Conservation (phyloP, 2,113 vertebrate species). For the Propithecus coquereli region DNA sequence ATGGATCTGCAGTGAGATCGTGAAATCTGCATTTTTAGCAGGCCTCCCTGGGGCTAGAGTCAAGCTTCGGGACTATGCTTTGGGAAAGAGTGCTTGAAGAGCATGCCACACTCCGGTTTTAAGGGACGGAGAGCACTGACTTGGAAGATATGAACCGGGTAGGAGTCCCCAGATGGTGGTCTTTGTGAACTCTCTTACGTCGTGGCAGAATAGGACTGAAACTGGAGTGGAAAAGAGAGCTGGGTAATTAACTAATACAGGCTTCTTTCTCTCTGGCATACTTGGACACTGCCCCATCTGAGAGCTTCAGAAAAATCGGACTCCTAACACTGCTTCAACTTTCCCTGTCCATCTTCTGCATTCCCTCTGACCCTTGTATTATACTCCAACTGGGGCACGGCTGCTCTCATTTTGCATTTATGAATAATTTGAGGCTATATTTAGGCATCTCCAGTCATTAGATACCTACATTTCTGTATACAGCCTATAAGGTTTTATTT, state of each 20-base stretch:
- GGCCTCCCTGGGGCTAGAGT: not conserved
- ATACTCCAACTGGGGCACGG: not conserved
- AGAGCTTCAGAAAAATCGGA: not conserved
- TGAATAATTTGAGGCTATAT: slow-evolving; percentile 66
- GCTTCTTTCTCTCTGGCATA: not conserved
- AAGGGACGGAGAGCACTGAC: not conserved
- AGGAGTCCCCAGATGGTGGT: not conserved
- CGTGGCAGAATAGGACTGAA: not conserved
- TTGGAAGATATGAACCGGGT: not conserved
- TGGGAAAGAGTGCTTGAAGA: not conserved
- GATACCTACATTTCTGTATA: slow-evolving; percentile 54
- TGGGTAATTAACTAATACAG: not conserved
- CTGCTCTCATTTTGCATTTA: slow-evolving; percentile 58
- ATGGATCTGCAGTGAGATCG: not conserved
- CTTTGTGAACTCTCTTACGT: not conserved
- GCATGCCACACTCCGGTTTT: not conserved
- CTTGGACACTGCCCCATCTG: not conserved
- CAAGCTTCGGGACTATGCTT: not conserved
- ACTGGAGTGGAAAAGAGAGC: not conserved
- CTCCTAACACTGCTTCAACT: not conserved
- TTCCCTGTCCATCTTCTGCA: not conserved
- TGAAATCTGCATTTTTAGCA: not conserved
- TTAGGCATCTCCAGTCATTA: slow-evolving; percentile 57
- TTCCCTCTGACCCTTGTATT: not conserved
- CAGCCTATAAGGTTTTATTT: slow-evolving; percentile 33